Conservation (phyloP, 1,140 invertebrate genomes). For the Drosophila biarmipes region DNA sequence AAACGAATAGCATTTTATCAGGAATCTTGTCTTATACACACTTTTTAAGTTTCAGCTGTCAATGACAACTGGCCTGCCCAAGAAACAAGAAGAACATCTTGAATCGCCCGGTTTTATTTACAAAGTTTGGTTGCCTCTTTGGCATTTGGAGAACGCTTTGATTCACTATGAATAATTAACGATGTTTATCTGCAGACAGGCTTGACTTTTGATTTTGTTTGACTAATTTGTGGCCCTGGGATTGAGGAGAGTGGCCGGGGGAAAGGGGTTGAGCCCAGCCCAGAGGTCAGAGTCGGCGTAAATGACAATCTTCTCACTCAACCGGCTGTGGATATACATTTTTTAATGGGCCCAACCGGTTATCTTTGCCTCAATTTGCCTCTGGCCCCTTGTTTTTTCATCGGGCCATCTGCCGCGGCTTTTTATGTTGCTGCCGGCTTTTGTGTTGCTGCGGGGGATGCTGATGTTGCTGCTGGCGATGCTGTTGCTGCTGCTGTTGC, state of each 20-base stretch:
- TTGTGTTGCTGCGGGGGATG: constrained; percentile 15
- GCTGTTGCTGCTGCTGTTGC: constrained; percentile 1
- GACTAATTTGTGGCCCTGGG: constrained; percentile 42
- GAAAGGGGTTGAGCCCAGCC: neutral
- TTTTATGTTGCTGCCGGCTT: constrained; percentile 6
- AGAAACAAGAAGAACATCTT: neutral
- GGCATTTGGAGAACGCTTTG: constrained; percentile 65
- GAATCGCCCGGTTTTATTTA: constrained; percentile 11
- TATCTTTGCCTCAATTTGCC: constrained; percentile 26
- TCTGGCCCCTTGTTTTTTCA: constrained; percentile 1
- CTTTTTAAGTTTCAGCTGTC: constrained; percentile 20
- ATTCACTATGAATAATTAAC: constrained; percentile 77
- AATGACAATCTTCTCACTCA: constrained; percentile 54
- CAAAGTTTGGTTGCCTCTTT: constrained; percentile 52
- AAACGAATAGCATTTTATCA: constrained; percentile 53
- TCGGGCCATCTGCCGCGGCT: constrained; percentile 27
- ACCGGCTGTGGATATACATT: constrained; percentile 62
- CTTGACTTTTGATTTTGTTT: constrained; percentile 50
- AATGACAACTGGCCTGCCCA: constrained; percentile 30
- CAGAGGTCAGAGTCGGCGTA: constrained; percentile 27
- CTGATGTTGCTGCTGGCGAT: neutral
- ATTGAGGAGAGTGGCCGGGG: neutral
- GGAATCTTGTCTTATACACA: constrained; percentile 21
- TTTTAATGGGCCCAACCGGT: constrained; percentile 53
- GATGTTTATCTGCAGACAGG: constrained; percentile 56